Evolutionary conservation across 2,888 invertebrate genomes (phyloP).

Genomic region (Phaonia tiefii): DNA sequence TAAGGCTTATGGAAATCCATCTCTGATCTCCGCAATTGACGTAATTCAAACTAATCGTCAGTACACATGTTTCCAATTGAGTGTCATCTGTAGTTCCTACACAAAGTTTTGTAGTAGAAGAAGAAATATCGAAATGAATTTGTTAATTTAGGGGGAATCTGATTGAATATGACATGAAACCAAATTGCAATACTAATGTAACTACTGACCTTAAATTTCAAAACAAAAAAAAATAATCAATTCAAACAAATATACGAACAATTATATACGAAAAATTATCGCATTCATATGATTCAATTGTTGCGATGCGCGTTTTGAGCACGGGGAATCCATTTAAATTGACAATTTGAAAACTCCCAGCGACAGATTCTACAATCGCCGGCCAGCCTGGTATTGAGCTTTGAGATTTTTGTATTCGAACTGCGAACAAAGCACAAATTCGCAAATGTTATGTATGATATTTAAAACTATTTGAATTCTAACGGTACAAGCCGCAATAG

Average conservation of each 20-base stretch:
- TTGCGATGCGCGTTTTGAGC: constrained; percentile 54
- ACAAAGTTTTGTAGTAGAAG: constrained; percentile 45
- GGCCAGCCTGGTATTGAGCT: constrained; percentile 2
- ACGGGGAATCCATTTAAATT: constrained; percentile 36
- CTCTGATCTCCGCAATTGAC: too few species aligned
- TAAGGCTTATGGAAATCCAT: too few species aligned
- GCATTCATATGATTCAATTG: constrained; percentile 46
- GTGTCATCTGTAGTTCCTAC: too few species aligned
- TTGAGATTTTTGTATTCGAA: constrained; percentile 39
- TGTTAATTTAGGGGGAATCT: too few species aligned
- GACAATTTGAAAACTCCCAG: constrained; percentile 28
- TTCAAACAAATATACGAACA: constrained; percentile 27
- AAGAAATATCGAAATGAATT: constrained; percentile 28
- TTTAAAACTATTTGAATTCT: constrained; percentile 68
- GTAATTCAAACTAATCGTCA: too few species aligned
- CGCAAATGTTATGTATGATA: constrained; percentile 38
- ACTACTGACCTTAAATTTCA: constrained; percentile 59
- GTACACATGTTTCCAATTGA: too few species aligned
- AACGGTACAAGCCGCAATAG: constrained; percentile 59
- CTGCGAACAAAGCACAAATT: constrained; percentile 22
- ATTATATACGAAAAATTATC: constrained; percentile 38
- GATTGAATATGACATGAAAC: constrained; percentile 49
- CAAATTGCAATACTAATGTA: constrained; percentile 48
- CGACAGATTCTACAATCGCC: constrained; percentile 20
- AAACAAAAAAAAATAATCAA: constrained; percentile 28